These are phyloP conservation scores for Erebia palarica DNA, from an alignment of 2,888 invertebrate species.

Conservation along the genomic window DNA sequence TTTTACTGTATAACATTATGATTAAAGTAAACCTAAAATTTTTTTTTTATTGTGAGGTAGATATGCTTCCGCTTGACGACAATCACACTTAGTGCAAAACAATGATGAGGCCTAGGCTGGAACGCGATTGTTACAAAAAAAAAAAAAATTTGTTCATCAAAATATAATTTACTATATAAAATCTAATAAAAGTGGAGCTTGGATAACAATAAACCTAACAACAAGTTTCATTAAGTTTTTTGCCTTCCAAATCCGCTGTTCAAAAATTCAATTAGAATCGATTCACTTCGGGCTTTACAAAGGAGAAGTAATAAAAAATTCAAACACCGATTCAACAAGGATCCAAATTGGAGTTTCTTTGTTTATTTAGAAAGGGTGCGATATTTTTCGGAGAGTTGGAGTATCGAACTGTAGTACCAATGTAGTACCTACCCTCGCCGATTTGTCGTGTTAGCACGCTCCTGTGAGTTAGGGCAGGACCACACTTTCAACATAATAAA, in stretches of 20 bases:
- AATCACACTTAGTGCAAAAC: too few species aligned
- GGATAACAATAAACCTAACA: slow-evolving; percentile 7
- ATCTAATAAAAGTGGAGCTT: neutral
- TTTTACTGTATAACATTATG: too few species aligned
- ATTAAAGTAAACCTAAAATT: too few species aligned
- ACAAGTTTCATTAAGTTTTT: slow-evolving; percentile 27
- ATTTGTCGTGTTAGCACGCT: slow-evolving; percentile 16
- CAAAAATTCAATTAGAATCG: slow-evolving; percentile 36
- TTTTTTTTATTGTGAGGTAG: too few species aligned
- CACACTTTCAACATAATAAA: neutral
- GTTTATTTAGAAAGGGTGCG: slow-evolving; percentile 43
- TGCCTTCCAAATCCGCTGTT: slow-evolving; percentile 18
- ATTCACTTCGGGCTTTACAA: slow-evolving; percentile 22
- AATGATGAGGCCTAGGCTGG: too few species aligned
- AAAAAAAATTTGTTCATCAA: too few species aligned
- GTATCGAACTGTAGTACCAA: slow-evolving; percentile 1
- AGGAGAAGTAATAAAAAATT: slow-evolving; percentile 42
- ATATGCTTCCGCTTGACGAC: too few species aligned
- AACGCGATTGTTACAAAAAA: too few species aligned
- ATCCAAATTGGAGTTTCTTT: slow-evolving; percentile 45
- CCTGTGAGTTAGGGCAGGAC: neutral
- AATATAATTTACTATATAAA: neutral
- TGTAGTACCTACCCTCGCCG: slow-evolving; percentile 1
- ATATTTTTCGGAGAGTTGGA: slow-evolving; percentile 33
- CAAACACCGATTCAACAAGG: slow-evolving; percentile 42